Percentiles rank a stretch among this genome's conserved stretches.
These are phyloP conservation scores for Acrossocheilus fasciatus DNA, from an alignment of 2,797 vertebrate species.

Conservation along the genomic window DNA sequence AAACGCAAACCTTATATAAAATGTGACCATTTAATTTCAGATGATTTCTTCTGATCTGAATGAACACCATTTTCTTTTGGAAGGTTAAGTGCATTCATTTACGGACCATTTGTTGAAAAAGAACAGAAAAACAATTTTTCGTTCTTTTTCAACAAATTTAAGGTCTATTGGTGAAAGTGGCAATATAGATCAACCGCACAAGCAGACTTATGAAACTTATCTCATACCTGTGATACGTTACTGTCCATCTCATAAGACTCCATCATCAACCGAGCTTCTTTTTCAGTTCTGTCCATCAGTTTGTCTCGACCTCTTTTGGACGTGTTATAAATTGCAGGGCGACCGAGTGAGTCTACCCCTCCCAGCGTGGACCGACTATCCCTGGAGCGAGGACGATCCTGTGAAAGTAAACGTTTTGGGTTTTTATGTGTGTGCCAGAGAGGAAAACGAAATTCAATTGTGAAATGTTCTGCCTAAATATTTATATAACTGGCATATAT, in stretches of 20 bases:
- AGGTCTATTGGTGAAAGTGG: background rate
- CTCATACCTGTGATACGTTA: constrained; percentile 71
- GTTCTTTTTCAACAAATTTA: background rate
- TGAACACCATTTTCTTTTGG: background rate
- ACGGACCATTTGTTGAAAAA: background rate
- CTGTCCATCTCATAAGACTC: constrained; percentile 75
- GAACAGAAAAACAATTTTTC: background rate
- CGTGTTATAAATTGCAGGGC: constrained; percentile 75
- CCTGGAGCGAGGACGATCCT: constrained; percentile 74
- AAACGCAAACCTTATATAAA: background rate
- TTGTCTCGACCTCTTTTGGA: constrained; percentile 69
- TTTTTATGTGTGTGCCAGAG: constrained; percentile 13
- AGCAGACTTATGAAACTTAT: background rate
- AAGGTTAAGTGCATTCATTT: background rate
- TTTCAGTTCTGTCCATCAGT: constrained; percentile 61
- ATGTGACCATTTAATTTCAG: background rate
- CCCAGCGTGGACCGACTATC: constrained; percentile 88
- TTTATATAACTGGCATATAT: constrained; percentile 19
- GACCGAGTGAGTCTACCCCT: constrained; percentile 78
- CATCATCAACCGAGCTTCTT: constrained; percentile 70
- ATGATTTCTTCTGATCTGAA: background rate
- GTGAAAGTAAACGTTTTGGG: background rate
- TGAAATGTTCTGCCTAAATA: background rate
- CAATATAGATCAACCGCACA: background rate
- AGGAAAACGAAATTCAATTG: background rate